These are phyloP conservation scores for Lampropteryx suffumata DNA, from an alignment of 2,888 invertebrate genomes.

Conservation along the genomic window DNA sequence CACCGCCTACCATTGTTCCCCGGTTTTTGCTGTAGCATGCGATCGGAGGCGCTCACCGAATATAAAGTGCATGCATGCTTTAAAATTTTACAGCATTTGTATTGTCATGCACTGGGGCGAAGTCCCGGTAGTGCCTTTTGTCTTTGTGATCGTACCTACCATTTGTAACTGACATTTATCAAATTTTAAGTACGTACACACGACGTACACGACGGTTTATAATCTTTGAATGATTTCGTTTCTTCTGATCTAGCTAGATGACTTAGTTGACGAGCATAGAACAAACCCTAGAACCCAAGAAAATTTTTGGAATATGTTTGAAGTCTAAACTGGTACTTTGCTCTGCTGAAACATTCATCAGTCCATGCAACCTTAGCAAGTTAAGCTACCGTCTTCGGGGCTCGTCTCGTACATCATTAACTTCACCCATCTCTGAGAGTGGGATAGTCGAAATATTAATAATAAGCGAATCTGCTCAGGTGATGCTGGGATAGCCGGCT, in stretches of 20 bases:
- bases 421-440: slow-evolving; percentile 2
- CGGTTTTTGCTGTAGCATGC: slow-evolving; percentile 25
- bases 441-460: slow-evolving; percentile 21
- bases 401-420: slow-evolving; percentile 16
- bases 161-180: slow-evolving; percentile 3
- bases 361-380: slow-evolving; percentile 1
- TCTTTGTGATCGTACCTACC: slow-evolving; percentile 13
- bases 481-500: slow-evolving; percentile 31
- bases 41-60: slow-evolving; percentile 25
- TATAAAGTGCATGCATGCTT: slow-evolving; percentile 27
- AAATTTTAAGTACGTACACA: no score
- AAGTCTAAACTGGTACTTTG: no score
- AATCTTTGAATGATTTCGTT: no score
- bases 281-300: neutral
- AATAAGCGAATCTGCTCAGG: slow-evolving; percentile 27
- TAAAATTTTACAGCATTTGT: slow-evolving; percentile 26
- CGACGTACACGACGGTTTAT: no score
- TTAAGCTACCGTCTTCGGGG: neutral
- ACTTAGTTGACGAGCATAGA: neutral
- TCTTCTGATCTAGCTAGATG: no score
- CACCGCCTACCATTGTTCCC: slow-evolving; percentile 28
- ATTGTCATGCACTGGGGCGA: slow-evolving; percentile 14
- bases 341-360: neutral
- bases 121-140: slow-evolving; percentile 25
- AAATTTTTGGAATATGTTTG: no score